phyloP scores from a whole-genome alignment of 2,888 invertebrate species.

The Andrena haemorrhoa region DNA sequence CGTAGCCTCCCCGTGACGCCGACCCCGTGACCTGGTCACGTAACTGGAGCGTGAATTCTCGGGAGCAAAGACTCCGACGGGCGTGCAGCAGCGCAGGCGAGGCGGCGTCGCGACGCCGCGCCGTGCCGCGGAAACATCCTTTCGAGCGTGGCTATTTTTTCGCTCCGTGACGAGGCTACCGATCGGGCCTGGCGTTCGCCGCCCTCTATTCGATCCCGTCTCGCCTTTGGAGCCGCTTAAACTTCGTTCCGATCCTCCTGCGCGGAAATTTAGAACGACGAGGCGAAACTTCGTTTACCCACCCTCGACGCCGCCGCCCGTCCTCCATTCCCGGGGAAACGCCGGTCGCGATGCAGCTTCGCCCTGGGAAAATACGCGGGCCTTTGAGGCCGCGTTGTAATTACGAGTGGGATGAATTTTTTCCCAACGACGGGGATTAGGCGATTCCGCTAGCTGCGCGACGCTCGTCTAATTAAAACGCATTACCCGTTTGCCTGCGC shows the following conservation, averaged over 20 bases:
- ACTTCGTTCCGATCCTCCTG: slow-evolving; percentile 15
- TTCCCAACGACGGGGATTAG: slow-evolving; percentile 19
- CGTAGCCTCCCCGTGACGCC: slow-evolving; percentile 51
- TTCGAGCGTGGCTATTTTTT: slow-evolving; percentile 25
- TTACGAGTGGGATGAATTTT: slow-evolving; percentile 30
- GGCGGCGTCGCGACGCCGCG: slow-evolving; percentile 60
- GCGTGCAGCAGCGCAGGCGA: slow-evolving; percentile 35
- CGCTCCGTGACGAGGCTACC: slow-evolving; percentile 17
- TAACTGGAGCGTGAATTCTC: slow-evolving; percentile 72
- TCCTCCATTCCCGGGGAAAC: not conserved
- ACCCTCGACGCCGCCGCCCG: not conserved
- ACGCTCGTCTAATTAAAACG: slow-evolving; percentile 38
- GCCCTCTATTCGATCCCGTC: not conserved
- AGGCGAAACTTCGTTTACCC: not conserved
- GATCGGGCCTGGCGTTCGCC: slow-evolving; percentile 37
- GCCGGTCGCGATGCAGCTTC: not conserved
- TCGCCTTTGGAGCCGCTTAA: not conserved
- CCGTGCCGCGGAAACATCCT: slow-evolving; percentile 56
- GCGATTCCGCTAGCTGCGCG: slow-evolving; percentile 3
- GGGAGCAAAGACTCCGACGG: slow-evolving; percentile 39
- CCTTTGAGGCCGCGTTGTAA: slow-evolving; percentile 40
- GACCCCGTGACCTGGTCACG: slow-evolving; percentile 70
- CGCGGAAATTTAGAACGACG: slow-evolving; percentile 4
- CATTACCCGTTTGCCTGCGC: slow-evolving; percentile 19
- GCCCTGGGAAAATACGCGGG: not conserved